phyloP scores from a whole-genome alignment of 2,888 invertebrate genomes.

The Bimastos eiseni region DNA sequence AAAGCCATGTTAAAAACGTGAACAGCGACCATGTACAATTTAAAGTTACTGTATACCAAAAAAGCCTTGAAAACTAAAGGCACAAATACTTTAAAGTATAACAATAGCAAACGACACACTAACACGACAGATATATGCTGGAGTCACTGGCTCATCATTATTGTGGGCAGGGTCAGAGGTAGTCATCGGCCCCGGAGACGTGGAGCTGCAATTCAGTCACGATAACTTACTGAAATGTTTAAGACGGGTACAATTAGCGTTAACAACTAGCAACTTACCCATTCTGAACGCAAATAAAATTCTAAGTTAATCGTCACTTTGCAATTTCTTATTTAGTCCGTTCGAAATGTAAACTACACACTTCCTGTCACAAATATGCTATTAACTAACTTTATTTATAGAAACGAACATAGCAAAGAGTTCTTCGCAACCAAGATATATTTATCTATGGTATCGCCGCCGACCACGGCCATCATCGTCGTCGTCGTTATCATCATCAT shows the following conservation, averaged over 20 bases:
- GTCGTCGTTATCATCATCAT: conserved; percentile 29
- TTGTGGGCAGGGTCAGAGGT: neutral
- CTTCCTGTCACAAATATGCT: neutral
- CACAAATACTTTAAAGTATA: neutral
- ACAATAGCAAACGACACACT: neutral
- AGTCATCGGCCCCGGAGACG: neutral
- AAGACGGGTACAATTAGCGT: neutral
- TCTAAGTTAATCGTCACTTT: neutral
- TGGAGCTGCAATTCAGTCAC: conserved; percentile 3
- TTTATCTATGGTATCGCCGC: neutral
- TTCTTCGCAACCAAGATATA: no score
- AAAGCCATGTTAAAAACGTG: neutral
- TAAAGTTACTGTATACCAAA: neutral
- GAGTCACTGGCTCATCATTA: neutral
- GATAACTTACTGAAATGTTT: neutral
- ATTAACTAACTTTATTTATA: neutral
- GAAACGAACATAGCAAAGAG: neutral
- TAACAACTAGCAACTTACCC: neutral
- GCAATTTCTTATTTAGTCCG: neutral
- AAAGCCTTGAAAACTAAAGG: neutral
- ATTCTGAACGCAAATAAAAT: neutral
- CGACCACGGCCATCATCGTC: neutral
- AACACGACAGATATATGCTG: neutral
- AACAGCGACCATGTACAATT: neutral
- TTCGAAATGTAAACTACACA: neutral